Evolutionary conservation across 1,140 invertebrate genomes (phyloP), one percentile per base, ranked within the genome.

Genomic region (Diplogasteroides magnus): DNA sequence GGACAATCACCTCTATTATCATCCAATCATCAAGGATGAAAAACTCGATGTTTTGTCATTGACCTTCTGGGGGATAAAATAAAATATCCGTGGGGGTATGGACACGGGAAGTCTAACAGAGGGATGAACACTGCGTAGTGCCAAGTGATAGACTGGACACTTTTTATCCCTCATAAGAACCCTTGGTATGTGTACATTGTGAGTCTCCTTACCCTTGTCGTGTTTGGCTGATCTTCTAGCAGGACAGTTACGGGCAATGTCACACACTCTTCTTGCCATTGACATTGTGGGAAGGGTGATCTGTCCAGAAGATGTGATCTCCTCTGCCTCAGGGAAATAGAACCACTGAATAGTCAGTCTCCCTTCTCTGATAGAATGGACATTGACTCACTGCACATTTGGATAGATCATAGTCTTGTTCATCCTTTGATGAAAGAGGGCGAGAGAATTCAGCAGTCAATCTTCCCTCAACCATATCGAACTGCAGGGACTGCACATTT

Each of bases 401-500:
- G 1, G 26, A n/a, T 23, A 68, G 59, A 31, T 68, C 59, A 13
- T 26, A 48, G 66, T 68, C 66, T n/a, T 31, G 19, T 27, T 64
- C 19, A 31, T 68, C 66, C 26, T 59, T 26, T 19, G 57, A n/a
- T 23, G 56, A 23, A 6, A 68, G 27, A 13, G 66, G 66, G 6
- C 66, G 57, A 0, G 66, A 23, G 31, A 68, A 68, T 26, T 68
- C 66, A n/a, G 66, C 59, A 3, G 66, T 68, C 57, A 68, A 31
- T 27, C 29, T 37, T 26, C 37, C 58, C 31, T 32, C 66, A 19
- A 23, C 48, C 13, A 65, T 31, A 25, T 65, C 64, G 64, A 65
- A 65, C 23, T 31, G 48, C 13, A 76, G 55, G 1, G 61, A 32
- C 61, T 68, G 67, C 57, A 78, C 75, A 48, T 77, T 56, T 6